A percentile compares a stretch with the other conserved stretches of the same genome.
These are phyloP conservation scores for Aphelinus atriplicis DNA, from an alignment of 1,140 invertebrate genomes.

Conservation along the genomic window DNA sequence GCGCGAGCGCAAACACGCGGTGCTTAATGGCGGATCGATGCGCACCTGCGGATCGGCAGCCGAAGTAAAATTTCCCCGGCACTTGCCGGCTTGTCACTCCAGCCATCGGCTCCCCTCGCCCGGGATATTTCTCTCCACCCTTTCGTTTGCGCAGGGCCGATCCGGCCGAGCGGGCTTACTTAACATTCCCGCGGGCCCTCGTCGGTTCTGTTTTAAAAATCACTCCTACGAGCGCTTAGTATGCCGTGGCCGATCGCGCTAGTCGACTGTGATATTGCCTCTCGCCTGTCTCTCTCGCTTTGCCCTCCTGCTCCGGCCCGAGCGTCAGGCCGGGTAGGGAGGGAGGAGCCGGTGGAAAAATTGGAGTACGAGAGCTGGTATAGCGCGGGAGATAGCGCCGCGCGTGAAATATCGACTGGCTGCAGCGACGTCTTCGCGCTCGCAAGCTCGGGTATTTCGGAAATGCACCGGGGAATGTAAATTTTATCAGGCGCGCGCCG, in stretches of 20 bases:
- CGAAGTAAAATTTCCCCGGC: constrained; percentile 50
- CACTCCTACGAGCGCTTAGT: constrained; percentile 41
- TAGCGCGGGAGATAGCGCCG: background rate
- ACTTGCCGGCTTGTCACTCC: constrained; percentile 49
- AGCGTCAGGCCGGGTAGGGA: background rate
- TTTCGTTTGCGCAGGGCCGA: constrained; percentile 6
- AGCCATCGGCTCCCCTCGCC: constrained; percentile 14
- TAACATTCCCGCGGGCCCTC: constrained; percentile 41
- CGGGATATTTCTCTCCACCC: constrained; percentile 41
- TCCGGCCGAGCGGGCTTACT: constrained; percentile 35
- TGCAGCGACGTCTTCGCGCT: too few species aligned
- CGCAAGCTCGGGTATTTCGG: background rate
- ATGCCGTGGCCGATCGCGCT: constrained; percentile 40
- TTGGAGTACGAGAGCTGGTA: background rate
- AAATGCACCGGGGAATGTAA: background rate
- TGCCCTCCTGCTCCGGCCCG: background rate
- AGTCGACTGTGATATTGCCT: constrained; percentile 50
- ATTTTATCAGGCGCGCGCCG: too few species aligned
- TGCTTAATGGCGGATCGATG: background rate
- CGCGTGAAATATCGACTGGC: constrained; percentile 5
- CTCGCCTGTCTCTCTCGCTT: background rate
- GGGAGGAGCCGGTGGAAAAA: background rate
- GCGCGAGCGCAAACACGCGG: too few species aligned
- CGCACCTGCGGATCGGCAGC: background rate
- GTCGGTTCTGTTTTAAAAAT: constrained; percentile 42